phyloP scores from a whole-genome alignment of 2,888 invertebrate genomes.

The Magallana nippona region DNA sequence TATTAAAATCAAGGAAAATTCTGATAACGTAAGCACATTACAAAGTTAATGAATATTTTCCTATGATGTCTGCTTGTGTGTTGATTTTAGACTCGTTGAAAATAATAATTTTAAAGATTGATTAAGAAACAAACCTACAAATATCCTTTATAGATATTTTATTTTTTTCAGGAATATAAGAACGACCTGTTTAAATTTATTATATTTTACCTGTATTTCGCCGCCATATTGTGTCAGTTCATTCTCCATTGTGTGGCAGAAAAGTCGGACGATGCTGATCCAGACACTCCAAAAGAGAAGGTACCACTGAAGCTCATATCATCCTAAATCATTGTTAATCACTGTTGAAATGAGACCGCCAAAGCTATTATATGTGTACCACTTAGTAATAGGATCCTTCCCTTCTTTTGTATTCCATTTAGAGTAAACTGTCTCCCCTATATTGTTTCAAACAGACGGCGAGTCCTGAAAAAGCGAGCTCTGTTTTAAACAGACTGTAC shows the following conservation, averaged over 20 bases:
- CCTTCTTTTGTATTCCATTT: background rate
- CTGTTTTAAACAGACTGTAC: conserved; percentile 56
- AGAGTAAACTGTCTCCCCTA: background rate
- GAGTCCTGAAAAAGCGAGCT: conserved; percentile 58
- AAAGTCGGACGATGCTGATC: background rate
- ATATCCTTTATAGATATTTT: background rate
- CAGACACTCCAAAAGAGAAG: background rate
- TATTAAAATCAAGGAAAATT: no score
- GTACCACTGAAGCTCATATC: no score
- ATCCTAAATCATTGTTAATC: no score
- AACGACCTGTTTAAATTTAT: conserved; percentile 50
- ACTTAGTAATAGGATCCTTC: background rate
- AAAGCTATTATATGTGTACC: no score
- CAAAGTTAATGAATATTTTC: no score
- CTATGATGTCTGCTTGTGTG: no score
- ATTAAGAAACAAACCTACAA: no score
- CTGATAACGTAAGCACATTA: no score
- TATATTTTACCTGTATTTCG: conserved; percentile 45
- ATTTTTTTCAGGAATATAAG: conserved; percentile 51
- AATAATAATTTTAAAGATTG: no score
- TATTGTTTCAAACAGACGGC: conserved; percentile 55
- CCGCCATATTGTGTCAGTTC: conserved; percentile 51
- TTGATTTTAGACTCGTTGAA: no score
- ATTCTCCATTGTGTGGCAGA: conserved; percentile 59
- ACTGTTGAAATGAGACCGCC: no score